A percentile compares a stretch with the other conserved stretches of the same genome.
Conservation (phyloP, 37 sponge, comb jelly and placozoan genomes). For the Chondrosia reniformis region DNA sequence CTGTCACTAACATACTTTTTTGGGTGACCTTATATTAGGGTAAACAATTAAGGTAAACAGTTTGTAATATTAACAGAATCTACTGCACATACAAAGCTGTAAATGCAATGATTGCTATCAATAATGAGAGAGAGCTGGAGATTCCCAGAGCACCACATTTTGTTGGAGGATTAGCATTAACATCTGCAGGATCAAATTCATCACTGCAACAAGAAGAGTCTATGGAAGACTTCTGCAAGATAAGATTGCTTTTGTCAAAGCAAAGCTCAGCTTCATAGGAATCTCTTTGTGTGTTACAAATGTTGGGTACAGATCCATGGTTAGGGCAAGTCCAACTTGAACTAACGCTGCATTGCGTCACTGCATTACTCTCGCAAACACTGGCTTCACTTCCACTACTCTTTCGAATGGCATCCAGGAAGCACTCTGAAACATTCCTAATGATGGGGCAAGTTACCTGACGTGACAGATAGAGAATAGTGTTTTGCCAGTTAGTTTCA, state of each 20-base stretch:
- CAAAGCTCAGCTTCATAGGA: neutral
- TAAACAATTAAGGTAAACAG: too few relatives aligned
- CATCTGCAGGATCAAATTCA: neutral
- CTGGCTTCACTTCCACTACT: neutral
- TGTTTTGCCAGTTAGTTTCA: neutral
- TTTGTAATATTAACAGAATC: too few relatives aligned
- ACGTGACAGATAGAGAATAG: neutral
- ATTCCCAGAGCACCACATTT: too few relatives aligned
- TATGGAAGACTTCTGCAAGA: too few relatives aligned
- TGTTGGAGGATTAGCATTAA: too few relatives aligned
- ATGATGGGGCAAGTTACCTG: neutral
- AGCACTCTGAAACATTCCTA: neutral
- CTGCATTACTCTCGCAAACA: neutral
- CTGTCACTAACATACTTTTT: too few relatives aligned
- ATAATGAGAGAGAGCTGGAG: too few relatives aligned
- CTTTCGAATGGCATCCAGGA: slow-evolving; percentile 2
- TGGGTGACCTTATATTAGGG: too few relatives aligned
- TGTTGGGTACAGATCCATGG: neutral
- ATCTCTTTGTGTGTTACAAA: neutral
- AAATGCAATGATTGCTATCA: too few relatives aligned
- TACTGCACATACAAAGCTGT: too few relatives aligned
- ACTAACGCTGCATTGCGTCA: neutral
- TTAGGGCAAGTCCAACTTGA: neutral
- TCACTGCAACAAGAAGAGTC: too few relatives aligned
- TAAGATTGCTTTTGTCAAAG: neutral